Evolutionary conservation across 2,888 invertebrate species (phyloP).

Genomic region (Mesochorus sp.): DNA sequence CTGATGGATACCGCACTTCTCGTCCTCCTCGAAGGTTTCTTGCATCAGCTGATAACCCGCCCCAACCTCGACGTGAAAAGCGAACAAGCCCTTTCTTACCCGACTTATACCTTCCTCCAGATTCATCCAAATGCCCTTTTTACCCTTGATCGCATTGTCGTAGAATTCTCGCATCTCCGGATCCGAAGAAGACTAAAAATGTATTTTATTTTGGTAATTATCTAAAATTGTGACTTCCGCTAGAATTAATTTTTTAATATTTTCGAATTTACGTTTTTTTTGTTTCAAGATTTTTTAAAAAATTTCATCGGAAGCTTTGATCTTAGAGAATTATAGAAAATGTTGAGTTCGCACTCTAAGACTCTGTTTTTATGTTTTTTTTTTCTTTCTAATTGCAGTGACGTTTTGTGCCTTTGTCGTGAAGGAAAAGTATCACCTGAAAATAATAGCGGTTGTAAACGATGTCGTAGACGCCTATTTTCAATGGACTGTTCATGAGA

Average conservation of each 20-base stretch:
- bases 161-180: slow-evolving; percentile 86
- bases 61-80: slow-evolving; percentile 87
- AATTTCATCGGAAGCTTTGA: too few relatives aligned
- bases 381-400: too few relatives aligned
- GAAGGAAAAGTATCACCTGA: too few relatives aligned
- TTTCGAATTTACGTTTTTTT: too few relatives aligned
- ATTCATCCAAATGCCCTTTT: slow-evolving; percentile 84
- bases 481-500: slow-evolving; percentile 86
- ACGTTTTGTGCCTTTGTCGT: too few relatives aligned
- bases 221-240: too few relatives aligned
- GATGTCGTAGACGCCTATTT: slow-evolving; percentile 87
- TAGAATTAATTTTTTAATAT: too few relatives aligned
- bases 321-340: too few relatives aligned
- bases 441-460: slow-evolving; percentile 88
- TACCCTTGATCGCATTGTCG: slow-evolving; percentile 86
- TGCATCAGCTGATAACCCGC: slow-evolving; percentile 87
- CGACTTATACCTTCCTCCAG: slow-evolving; percentile 86
- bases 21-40: slow-evolving; percentile 86
- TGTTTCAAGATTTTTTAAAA: too few relatives aligned
- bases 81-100: slow-evolving; percentile 86
- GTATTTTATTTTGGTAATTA: too few relatives aligned
- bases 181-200: slow-evolving; percentile 86
- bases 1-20: slow-evolving; percentile 88
- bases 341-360: too few relatives aligned
- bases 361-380: too few relatives aligned